These are phyloP conservation scores for Micromesistius poutassou DNA, from an alignment of 2,797 vertebrate species.

Conservation along the genomic window DNA sequence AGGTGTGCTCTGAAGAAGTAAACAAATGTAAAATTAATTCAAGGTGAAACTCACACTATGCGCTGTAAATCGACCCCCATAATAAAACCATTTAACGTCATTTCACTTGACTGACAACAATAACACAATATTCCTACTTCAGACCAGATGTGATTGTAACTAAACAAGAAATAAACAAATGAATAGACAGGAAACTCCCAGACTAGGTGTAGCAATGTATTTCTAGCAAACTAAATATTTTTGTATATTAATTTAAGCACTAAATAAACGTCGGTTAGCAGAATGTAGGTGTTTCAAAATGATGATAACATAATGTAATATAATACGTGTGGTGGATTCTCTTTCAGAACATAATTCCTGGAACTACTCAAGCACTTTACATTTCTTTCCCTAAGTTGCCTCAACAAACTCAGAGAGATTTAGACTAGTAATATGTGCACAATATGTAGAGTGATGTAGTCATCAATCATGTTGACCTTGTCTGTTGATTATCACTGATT, in stretches of 20 bases:
- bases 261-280: background rate
- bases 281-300: background rate
- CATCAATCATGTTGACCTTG: background rate
- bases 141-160: constrained; percentile 14
- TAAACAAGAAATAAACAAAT: background rate
- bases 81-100: background rate
- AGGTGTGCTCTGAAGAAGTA: background rate
- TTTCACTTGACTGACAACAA: constrained; percentile 11
- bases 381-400: background rate
- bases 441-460: background rate
- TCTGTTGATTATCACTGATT: background rate
- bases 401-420: background rate
- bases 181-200: background rate
- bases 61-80: background rate
- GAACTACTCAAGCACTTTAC: background rate
- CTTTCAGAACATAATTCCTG: background rate
- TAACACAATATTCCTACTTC: background rate
- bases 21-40: background rate
- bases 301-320: background rate
- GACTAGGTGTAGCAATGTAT: constrained; percentile 4
- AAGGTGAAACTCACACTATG: background rate
- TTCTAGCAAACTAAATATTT: background rate
- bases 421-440: background rate
- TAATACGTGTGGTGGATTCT: background rate
- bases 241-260: background rate